These are phyloP conservation scores for Heterochromis multidens DNA, from an alignment of 2,113 vertebrate genomes.

Conservation along the genomic window DNA sequence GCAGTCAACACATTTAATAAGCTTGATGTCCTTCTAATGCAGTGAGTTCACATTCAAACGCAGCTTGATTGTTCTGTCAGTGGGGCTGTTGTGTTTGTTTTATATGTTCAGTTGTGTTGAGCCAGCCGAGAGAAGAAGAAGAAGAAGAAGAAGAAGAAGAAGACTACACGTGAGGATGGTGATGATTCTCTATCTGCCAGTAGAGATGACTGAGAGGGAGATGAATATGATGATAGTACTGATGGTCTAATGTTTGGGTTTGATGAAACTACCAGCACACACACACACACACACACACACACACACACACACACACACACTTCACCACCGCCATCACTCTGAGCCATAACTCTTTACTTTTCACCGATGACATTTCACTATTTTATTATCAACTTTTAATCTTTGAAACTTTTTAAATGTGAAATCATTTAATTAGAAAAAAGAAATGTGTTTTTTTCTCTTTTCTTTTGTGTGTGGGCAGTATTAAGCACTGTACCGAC, in stretches of 20 bases:
- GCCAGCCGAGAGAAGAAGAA: neutral
- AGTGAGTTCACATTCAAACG: neutral
- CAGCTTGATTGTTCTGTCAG: neutral
- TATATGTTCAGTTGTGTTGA: neutral
- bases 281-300: neutral
- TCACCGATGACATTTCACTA: constrained; percentile 80
- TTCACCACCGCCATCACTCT: constrained; percentile 57
- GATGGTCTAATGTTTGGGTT: constrained; percentile 10
- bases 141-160: neutral
- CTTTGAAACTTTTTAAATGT: constrained; percentile 74
- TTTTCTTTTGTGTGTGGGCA: constrained; percentile 32
- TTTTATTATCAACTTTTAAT: constrained; percentile 73
- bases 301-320: constrained; percentile 4
- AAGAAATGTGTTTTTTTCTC: constrained; percentile 17
- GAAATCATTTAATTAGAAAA: constrained; percentile 73
- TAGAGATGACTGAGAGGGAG: constrained; percentile 48
- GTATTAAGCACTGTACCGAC: constrained; percentile 65
- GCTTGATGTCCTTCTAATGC: neutral
- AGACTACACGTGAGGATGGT: neutral
- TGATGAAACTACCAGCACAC: constrained; percentile 25
- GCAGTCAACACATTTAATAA: neutral
- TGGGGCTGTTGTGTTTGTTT: neutral
- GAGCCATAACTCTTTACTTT: constrained; percentile 70
- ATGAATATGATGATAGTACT: neutral
- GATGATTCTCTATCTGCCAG: constrained; percentile 65